phyloP scores from a whole-genome alignment of 2,113 vertebrate genomes.

The Actinemys pallida region DNA sequence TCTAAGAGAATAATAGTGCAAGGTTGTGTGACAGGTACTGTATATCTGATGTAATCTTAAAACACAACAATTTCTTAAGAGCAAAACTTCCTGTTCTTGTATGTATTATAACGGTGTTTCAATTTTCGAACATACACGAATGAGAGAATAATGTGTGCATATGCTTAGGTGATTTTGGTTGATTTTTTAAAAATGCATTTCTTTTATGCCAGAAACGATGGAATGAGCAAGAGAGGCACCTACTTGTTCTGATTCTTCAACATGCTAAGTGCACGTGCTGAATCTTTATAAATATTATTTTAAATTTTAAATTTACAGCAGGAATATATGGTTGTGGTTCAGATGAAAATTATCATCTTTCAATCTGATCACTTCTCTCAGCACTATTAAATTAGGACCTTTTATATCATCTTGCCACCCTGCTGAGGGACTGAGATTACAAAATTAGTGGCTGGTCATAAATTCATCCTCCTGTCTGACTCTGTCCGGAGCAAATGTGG shows the following conservation, averaged over 20 bases:
- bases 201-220: neutral
- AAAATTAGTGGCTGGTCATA: constrained; percentile 36
- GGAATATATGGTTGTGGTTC: neutral
- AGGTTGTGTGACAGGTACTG: rapidly evolving
- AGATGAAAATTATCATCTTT: constrained; percentile 28
- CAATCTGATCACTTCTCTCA: neutral
- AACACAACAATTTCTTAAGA: neutral
- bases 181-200: neutral
- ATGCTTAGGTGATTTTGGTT: neutral
- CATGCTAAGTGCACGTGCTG: constrained; percentile 26
- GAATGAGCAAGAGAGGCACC: neutral
- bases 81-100: constrained; percentile 44
- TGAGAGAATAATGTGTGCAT: constrained; percentile 7
- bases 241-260: constrained; percentile 29
- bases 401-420: constrained; percentile 14
- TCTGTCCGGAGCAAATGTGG: neutral
- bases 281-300: constrained; percentile 46
- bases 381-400: constrained; percentile 4
- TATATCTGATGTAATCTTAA: neutral
- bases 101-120: constrained; percentile 5
- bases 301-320: constrained; percentile 7
- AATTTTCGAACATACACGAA: neutral
- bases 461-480: constrained; percentile 33
- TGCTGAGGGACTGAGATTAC: neutral
- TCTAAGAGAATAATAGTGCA: neutral